Conservation (phyloP, 1,140 invertebrate genomes). For the Intoshia linei region DNA sequence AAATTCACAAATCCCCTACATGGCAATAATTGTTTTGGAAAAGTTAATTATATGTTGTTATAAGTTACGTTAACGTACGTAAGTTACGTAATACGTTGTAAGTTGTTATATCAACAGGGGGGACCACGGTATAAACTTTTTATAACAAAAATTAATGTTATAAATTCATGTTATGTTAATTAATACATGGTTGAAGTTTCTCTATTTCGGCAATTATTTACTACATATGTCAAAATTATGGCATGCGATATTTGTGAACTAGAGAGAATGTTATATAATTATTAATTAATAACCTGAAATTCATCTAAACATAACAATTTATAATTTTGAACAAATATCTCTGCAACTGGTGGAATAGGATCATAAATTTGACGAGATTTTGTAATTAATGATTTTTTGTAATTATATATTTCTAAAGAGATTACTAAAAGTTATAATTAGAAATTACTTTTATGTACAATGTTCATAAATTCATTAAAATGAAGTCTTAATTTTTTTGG, state of each 20-base stretch:
- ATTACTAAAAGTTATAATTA: slow-evolving; percentile 3
- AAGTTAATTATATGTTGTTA: too few species aligned
- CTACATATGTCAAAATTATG: too few species aligned
- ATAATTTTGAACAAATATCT: slow-evolving; percentile 41
- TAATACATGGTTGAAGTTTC: not conserved
- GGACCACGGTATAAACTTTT: not conserved
- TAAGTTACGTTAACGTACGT: too few species aligned
- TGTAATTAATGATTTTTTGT: slow-evolving; percentile 23
- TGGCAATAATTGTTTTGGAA: too few species aligned
- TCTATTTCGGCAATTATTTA: not conserved
- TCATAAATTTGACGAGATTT: slow-evolving; percentile 32
- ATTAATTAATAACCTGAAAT: too few species aligned
- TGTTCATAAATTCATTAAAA: slow-evolving; percentile 85
- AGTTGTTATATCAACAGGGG: too few species aligned
- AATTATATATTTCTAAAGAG: slow-evolving; percentile 6
- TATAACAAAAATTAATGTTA: not conserved
- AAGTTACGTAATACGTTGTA: too few species aligned
- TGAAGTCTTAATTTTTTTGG: slow-evolving; percentile 45
- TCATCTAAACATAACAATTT: slow-evolving; percentile 93
- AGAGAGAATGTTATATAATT: too few species aligned
- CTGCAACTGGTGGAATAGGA: slow-evolving; percentile 66
- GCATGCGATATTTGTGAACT: too few species aligned
- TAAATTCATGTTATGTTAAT: not conserved
- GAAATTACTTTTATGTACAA: slow-evolving; percentile 39
- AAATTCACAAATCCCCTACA: too few species aligned